Conservation (phyloP, 1,140 invertebrate genomes). For the Leptoteleia sp. region DNA sequence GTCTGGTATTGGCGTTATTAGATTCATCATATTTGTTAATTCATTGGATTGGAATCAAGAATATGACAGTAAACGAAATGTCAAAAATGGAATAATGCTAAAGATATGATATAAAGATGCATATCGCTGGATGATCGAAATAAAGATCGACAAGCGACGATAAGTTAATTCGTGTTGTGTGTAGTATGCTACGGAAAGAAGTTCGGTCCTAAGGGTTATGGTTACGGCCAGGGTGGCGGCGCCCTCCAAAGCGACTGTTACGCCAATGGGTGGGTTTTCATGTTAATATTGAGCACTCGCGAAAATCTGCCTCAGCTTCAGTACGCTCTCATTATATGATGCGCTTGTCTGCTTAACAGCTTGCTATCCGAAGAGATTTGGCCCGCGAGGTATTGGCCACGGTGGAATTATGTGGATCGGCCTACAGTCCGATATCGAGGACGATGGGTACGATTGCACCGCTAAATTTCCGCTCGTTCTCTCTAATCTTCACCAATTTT, state of each 20-base stretch:
- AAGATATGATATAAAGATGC: conserved; percentile 44
- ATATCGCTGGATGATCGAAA: conserved; percentile 49
- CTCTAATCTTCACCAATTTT: no score
- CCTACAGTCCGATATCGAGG: conserved; percentile 82
- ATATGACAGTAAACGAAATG: no score
- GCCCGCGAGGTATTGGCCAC: conserved; percentile 91
- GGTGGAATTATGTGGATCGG: conserved; percentile 85
- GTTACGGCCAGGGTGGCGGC: conserved; percentile 95
- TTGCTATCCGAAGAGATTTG: conserved; percentile 88
- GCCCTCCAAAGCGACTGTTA: conserved; percentile 92
- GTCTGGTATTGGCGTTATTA: no score
- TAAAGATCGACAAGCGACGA: conserved; percentile 42
- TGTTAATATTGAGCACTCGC: conserved; percentile 70
- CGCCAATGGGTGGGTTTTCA: conserved; percentile 86
- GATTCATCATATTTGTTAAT: no score
- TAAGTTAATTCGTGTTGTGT: conserved; percentile 78
- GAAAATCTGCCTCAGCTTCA: conserved; percentile 74
- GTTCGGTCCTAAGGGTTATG: conserved; percentile 96
- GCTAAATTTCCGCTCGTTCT: no score
- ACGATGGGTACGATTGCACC: conserved; percentile 79
- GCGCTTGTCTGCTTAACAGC: conserved; percentile 82
- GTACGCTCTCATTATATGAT: conserved; percentile 76
- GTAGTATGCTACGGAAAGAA: conserved; percentile 96
- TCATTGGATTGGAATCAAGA: no score
- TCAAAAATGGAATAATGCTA: background rate